These are phyloP conservation scores for Pristionchus entomophagus DNA, from an alignment of 2,888 invertebrate species.

Conservation along the genomic window DNA sequence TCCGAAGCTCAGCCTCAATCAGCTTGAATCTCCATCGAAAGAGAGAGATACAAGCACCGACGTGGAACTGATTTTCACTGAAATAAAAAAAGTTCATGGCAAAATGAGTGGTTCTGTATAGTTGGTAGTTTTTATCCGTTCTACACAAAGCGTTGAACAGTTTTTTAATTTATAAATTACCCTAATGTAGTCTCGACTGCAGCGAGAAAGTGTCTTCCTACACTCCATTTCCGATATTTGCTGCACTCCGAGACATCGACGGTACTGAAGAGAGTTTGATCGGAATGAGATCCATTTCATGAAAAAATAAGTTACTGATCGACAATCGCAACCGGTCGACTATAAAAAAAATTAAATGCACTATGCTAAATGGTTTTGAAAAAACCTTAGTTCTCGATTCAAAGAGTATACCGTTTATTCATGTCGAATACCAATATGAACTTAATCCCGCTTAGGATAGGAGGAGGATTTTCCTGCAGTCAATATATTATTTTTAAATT, in stretches of 20 bases:
- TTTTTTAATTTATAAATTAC: background rate
- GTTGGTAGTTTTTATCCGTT: background rate
- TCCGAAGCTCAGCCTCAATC: conserved; percentile 54
- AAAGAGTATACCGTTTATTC: conserved; percentile 51
- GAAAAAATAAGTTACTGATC: conserved; percentile 43
- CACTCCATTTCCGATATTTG: conserved; percentile 55
- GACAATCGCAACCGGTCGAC: no score
- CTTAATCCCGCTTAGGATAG: conserved; percentile 52
- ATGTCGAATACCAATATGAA: conserved; percentile 60
- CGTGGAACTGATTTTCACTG: conserved; percentile 55
- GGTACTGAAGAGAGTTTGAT: background rate
- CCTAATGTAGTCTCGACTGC: conserved; percentile 55
- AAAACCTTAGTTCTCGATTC: background rate
- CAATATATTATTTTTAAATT: no score
- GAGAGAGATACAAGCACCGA: conserved; percentile 53
- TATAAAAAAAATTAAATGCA: no score
- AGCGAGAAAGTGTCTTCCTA: conserved; percentile 57
- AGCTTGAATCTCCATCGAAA: conserved; percentile 65
- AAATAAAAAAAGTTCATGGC: conserved; percentile 25
- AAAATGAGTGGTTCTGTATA: background rate
- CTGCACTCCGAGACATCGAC: conserved; percentile 50
- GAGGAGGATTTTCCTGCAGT: conserved; percentile 58
- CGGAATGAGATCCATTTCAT: conserved; percentile 49
- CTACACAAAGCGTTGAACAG: background rate
- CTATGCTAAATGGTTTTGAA: no score